Conservation (phyloP, 2,888 invertebrate genomes). For the Oegoconia quadripuncta region DNA sequence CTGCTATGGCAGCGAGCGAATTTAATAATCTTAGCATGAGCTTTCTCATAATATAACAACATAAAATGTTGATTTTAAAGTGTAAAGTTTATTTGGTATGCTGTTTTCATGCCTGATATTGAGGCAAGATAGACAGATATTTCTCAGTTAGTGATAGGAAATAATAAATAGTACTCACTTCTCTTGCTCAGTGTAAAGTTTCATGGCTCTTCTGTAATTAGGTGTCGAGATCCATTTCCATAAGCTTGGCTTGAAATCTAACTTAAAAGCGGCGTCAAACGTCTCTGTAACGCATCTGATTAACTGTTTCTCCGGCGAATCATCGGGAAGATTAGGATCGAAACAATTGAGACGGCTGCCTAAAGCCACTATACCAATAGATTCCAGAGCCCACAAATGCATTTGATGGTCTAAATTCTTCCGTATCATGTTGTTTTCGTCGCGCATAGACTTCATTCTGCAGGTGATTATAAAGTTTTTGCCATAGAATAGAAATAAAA, state of each 20-base stretch:
- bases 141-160: no score
- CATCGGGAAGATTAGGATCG: slow-evolving; percentile 43
- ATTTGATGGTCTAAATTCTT: slow-evolving; percentile 75
- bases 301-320: slow-evolving; percentile 48
- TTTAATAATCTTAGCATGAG: no score
- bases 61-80: no score
- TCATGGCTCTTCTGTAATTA: slow-evolving; percentile 47
- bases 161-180: slow-evolving; percentile 34
- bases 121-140: no score
- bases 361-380: slow-evolving; percentile 56
- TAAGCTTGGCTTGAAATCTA: slow-evolving; percentile 51
- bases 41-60: no score
- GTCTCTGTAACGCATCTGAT: slow-evolving; percentile 49
- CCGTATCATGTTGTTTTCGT: slow-evolving; percentile 75
- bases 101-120: no score
- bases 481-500: background rate
- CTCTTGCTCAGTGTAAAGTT: slow-evolving; percentile 47
- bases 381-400: slow-evolving; percentile 82
- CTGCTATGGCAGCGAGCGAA: no score
- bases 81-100: no score
- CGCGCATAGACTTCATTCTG: slow-evolving; percentile 73
- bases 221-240: slow-evolving; percentile 49
- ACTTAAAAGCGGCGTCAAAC: slow-evolving; percentile 32
- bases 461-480: slow-evolving; percentile 28
- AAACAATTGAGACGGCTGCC: slow-evolving; percentile 58